Evolutionary conservation across 1,140 invertebrate genomes (phyloP).

Genomic region (Lasioglossum baleicum): DNA sequence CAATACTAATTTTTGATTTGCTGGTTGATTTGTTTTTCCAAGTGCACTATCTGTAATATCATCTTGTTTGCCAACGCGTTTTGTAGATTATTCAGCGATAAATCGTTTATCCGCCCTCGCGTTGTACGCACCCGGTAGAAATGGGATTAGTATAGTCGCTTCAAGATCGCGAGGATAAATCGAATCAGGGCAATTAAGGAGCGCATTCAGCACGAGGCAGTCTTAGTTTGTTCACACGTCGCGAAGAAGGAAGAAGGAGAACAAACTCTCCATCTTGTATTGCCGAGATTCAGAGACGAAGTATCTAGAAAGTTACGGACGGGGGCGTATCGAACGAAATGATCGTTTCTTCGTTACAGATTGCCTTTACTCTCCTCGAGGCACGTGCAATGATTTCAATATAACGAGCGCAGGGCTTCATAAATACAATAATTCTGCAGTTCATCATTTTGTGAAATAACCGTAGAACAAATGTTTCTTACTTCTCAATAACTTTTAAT

Average conservation of each 20-base stretch:
- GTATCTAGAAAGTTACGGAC: not conserved
- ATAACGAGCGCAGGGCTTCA: constrained; percentile 45
- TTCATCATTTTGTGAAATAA: not conserved
- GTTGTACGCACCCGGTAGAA: not conserved
- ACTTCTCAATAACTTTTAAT: too few species aligned
- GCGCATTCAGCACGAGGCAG: constrained; percentile 70
- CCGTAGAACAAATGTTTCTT: not conserved
- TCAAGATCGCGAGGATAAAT: constrained; percentile 61
- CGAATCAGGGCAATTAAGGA: constrained; percentile 78
- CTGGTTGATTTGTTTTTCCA: too few species aligned
- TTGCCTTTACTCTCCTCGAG: constrained; percentile 71
- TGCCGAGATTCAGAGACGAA: not conserved
- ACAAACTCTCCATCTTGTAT: constrained; percentile 37
- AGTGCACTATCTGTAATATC: not conserved
- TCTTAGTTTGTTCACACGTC: constrained; percentile 39
- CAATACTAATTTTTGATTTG: too few species aligned
- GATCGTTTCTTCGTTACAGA: constrained; percentile 48
- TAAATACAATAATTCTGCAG: too few species aligned
- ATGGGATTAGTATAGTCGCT: constrained; percentile 48
- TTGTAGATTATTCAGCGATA: not conserved
- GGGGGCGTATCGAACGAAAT: not conserved
- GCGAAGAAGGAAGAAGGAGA: not conserved
- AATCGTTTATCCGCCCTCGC: not conserved
- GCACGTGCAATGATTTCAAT: constrained; percentile 67
- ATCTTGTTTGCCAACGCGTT: not conserved